phyloP scores from a whole-genome alignment of 2,797 vertebrate species.

The Labroides dimidiatus region DNA sequence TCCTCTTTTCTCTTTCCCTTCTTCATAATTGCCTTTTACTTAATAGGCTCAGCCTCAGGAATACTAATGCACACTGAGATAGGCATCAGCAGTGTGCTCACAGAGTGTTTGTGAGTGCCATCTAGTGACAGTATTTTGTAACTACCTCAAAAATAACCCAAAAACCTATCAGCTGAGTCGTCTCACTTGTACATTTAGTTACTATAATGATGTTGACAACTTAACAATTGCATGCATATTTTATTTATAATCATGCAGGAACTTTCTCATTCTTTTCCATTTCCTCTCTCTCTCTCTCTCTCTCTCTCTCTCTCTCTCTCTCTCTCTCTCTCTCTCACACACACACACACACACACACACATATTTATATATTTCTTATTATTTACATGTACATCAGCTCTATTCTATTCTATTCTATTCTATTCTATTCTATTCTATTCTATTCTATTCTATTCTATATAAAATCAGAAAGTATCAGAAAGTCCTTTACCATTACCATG shows the following conservation, averaged over 20 bases:
- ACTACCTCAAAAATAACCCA: constrained; percentile 43
- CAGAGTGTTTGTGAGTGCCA: constrained; percentile 75
- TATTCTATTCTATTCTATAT: too few relatives aligned
- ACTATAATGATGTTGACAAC: constrained; percentile 28
- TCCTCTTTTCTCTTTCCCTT: constrained; percentile 75
- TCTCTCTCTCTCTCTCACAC: neutral
- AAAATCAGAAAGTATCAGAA: constrained; percentile 57
- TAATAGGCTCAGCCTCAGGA: constrained; percentile 80
- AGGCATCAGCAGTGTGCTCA: constrained; percentile 49
- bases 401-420: too few relatives aligned
- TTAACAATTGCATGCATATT: constrained; percentile 27
- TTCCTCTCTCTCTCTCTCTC: neutral
- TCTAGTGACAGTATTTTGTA: constrained; percentile 70
- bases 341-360: constrained; percentile 10
- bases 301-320: neutral
- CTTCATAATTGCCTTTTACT: constrained; percentile 86
- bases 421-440: too few relatives aligned
- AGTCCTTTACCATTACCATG: constrained; percentile 48
- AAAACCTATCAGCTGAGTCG: constrained; percentile 1
- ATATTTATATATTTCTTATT: neutral
- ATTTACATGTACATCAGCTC: too few relatives aligned
- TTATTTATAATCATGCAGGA: constrained; percentile 23
- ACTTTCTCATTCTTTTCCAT: neutral
- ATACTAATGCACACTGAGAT: constrained; percentile 79
- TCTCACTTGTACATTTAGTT: constrained; percentile 15